Evolutionary conservation across 64 coral and sea anemone genomes (phyloP).

Genomic region (Dendronephthya gigantea): DNA sequence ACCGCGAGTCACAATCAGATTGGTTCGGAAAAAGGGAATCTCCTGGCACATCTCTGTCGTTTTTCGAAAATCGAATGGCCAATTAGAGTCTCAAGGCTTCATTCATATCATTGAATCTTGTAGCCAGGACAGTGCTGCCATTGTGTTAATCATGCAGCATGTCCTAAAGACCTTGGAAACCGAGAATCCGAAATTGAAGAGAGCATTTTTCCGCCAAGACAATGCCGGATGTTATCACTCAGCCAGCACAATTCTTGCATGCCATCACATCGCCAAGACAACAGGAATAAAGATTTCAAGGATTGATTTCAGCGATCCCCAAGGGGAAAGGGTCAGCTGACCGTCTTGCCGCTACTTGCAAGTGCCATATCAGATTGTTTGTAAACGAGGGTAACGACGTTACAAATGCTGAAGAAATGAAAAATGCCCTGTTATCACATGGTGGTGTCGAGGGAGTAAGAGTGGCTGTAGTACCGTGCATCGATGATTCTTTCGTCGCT

Average conservation of each 20-base stretch:
- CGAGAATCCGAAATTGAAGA: conserved; percentile 12
- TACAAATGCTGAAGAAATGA: no score
- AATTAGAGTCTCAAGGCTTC: not conserved
- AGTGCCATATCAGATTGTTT: no score
- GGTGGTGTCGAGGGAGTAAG: no score
- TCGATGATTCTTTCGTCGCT: no score
- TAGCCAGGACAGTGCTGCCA: conserved; percentile 28
- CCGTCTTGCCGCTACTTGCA: no score
- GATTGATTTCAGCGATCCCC: no score
- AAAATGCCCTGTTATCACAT: no score
- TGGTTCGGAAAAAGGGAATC: conserved; percentile 25
- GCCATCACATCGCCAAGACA: no score
- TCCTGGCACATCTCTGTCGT: conserved; percentile 28
- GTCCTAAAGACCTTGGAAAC: conserved; percentile 13
- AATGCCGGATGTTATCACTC: conserved; percentile 26
- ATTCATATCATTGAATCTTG: conserved; percentile 24
- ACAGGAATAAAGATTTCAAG: no score
- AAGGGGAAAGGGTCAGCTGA: no score
- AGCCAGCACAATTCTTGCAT: conserved; percentile 16
- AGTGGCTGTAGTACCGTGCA: no score
- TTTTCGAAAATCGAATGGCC: not conserved
- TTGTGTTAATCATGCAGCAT: conserved; percentile 28
- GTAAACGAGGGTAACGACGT: no score
- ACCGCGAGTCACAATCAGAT: conserved; percentile 20
- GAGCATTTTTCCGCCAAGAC: not conserved